Evolutionary conservation across 2,888 invertebrate genomes (phyloP).

Genomic region (Dryobota labecula): DNA sequence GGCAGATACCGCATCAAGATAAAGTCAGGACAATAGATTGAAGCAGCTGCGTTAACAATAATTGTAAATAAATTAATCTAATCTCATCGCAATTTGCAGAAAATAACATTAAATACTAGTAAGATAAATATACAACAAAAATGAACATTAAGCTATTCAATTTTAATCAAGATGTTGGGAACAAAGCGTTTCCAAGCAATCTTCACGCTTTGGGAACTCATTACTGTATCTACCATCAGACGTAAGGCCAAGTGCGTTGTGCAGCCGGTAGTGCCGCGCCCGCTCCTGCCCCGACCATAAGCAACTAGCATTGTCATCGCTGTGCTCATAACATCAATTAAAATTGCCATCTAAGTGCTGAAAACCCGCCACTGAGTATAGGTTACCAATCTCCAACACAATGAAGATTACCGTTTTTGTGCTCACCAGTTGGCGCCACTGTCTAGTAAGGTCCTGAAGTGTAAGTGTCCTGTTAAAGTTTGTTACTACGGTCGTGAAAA

Average conservation of each 20-base stretch:
- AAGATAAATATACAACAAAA: slow-evolving; percentile 70
- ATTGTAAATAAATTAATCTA: slow-evolving; percentile 68
- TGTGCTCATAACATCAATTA: slow-evolving; percentile 5
- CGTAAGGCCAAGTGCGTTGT: slow-evolving; percentile 70
- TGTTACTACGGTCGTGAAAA: no score
- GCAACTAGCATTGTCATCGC: slow-evolving; percentile 44
- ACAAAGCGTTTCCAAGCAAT: slow-evolving; percentile 77
- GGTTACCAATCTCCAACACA: slow-evolving; percentile 19
- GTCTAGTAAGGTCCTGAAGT: no score
- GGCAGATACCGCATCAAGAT: slow-evolving; percentile 55
- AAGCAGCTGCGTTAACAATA: slow-evolving; percentile 60
- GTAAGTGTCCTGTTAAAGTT: no score
- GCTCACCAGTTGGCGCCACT: no score
- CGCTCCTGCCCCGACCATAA: slow-evolving; percentile 63
- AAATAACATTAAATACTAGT: slow-evolving; percentile 63
- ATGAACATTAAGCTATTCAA: slow-evolving; percentile 73
- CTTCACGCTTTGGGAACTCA: slow-evolving; percentile 75
- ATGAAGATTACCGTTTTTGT: no score
- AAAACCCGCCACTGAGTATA: slow-evolving; percentile 30
- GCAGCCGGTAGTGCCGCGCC: slow-evolving; percentile 10
- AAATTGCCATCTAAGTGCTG: slow-evolving; percentile 22
- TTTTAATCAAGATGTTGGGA: slow-evolving; percentile 74
- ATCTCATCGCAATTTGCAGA: slow-evolving; percentile 65
- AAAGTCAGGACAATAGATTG: slow-evolving; percentile 58
- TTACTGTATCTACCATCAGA: slow-evolving; percentile 69